phyloP scores from a whole-genome alignment of 2,888 invertebrate genomes.

The Melipona bicolor region DNA sequence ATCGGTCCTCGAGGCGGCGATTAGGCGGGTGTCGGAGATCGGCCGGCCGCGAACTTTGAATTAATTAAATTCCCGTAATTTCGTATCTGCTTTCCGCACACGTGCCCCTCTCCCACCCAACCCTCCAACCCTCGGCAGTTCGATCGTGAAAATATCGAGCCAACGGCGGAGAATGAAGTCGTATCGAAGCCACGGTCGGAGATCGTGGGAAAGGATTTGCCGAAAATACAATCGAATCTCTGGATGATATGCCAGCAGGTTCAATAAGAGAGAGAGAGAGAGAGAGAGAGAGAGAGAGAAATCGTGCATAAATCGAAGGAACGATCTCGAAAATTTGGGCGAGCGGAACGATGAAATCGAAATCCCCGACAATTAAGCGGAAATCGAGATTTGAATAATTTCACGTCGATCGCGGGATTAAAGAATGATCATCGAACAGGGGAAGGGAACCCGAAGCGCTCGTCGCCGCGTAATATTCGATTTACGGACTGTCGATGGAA shows the following conservation, averaged over 20 bases:
- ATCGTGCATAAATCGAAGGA: neutral
- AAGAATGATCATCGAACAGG: slow-evolving; percentile 45
- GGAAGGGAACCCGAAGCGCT: slow-evolving; percentile 21
- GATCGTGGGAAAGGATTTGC: slow-evolving; percentile 60
- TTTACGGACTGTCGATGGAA: slow-evolving; percentile 58
- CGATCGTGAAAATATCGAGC: slow-evolving; percentile 69
- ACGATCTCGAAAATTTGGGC: slow-evolving; percentile 59
- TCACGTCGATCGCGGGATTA: slow-evolving; percentile 52
- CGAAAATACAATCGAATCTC: slow-evolving; percentile 56
- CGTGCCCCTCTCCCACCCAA: slow-evolving; percentile 66
- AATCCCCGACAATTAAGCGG: slow-evolving; percentile 62
- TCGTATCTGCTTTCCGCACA: slow-evolving; percentile 83
- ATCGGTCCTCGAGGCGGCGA: slow-evolving; percentile 78
- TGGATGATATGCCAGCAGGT: neutral
- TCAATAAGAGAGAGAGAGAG: neutral
- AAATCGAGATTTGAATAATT: slow-evolving; percentile 63
- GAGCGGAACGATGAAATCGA: slow-evolving; percentile 56
- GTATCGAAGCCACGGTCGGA: slow-evolving; percentile 55
- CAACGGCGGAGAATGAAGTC: slow-evolving; percentile 54
- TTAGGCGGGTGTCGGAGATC: slow-evolving; percentile 72
- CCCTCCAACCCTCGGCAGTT: slow-evolving; percentile 65
- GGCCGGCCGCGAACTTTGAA: slow-evolving; percentile 79
- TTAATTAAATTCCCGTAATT: slow-evolving; percentile 83
- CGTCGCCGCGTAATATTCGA: slow-evolving; percentile 55
- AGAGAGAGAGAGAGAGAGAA: neutral